Evolutionary conservation across 2,797 vertebrate genomes (phyloP).

Genomic region (Distichodus sexfasciatus): DNA sequence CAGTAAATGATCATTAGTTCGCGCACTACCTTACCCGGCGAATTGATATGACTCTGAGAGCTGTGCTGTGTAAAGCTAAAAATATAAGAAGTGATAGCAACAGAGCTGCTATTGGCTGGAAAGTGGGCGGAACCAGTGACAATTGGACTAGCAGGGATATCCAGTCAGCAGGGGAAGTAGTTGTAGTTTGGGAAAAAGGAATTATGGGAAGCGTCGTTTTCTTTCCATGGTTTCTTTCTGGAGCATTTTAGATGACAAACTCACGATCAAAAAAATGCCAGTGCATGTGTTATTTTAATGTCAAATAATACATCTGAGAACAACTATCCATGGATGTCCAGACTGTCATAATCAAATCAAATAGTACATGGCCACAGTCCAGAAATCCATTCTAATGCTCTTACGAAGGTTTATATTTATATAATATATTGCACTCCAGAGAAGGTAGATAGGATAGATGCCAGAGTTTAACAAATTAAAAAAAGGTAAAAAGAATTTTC

Average conservation of each 20-base stretch:
- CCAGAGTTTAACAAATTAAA: too few relatives aligned
- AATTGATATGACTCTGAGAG: constrained; percentile 61
- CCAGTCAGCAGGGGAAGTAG: constrained; percentile 57
- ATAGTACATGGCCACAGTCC: too few relatives aligned
- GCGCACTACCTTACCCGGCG: constrained; percentile 49
- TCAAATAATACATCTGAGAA: neutral
- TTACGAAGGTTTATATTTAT: too few relatives aligned
- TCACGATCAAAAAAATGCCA: neutral
- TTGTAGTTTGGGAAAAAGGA: neutral
- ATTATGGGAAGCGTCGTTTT: constrained; percentile 79
- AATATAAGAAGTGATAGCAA: constrained; percentile 93
- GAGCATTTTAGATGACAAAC: neutral
- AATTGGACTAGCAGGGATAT: constrained; percentile 71
- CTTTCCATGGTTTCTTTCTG: neutral
- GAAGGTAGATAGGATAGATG: neutral
- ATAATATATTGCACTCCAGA: neutral
- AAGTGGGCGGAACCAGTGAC: constrained; percentile 46
- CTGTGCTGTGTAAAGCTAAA: constrained; percentile 78
- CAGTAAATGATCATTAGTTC: neutral
- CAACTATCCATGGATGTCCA: too few relatives aligned
- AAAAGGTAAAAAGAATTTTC: too few relatives aligned
- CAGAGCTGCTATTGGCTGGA: constrained; percentile 83
- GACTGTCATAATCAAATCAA: too few relatives aligned
- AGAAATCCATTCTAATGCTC: too few relatives aligned
- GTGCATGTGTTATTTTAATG: neutral